Evolutionary conservation across 2,797 vertebrate species (phyloP).

Genomic region (Dendrocincla fuliginosa): DNA sequence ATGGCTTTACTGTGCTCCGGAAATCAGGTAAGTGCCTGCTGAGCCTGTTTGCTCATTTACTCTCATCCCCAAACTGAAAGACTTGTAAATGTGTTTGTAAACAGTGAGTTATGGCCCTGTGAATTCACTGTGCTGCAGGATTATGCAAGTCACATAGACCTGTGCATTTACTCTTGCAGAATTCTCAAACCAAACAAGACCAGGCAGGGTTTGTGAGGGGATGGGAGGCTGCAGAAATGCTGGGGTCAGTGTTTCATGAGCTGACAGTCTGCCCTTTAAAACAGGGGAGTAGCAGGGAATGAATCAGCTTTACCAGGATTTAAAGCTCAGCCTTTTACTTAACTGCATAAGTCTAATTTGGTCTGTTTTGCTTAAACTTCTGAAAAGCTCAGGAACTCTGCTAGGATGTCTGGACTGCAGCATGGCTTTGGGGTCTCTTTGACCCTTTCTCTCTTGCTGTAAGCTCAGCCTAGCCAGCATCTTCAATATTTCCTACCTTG

Average conservation of each 20-base stretch:
- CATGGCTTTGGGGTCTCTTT: neutral
- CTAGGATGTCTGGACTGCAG: neutral
- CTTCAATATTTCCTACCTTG: neutral
- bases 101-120: neutral
- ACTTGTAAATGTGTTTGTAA: conserved; percentile 29
- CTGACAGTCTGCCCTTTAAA: conserved; percentile 2
- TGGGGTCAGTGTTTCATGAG: neutral
- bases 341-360: neutral
- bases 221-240: neutral
- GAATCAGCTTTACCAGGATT: neutral
- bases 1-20: neutral
- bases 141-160: neutral
- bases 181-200: neutral
- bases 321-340: neutral
- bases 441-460: neutral
- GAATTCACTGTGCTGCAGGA: neutral
- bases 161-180: neutral
- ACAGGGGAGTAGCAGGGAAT: neutral
- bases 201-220: neutral
- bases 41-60: conserved; percentile 1
- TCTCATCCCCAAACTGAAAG: neutral
- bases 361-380: neutral
- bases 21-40: conserved; percentile 12
- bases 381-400: neutral
- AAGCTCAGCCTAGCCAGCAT: neutral